Conservation (phyloP, 2,113 vertebrate species). For the Axis porcinus region DNA sequence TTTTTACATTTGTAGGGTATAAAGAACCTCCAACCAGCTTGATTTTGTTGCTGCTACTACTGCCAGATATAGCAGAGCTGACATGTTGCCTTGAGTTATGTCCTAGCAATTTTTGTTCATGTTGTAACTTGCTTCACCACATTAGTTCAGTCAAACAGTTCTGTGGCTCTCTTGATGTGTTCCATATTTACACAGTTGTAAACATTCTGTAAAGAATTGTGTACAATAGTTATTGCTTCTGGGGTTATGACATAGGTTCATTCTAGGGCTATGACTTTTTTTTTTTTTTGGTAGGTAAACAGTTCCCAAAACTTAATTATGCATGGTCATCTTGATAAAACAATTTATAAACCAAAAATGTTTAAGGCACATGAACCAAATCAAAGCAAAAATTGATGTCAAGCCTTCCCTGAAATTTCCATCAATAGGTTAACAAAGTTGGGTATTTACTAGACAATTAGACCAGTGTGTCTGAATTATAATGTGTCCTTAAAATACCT, state of each 20-base stretch:
- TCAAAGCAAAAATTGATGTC: neutral
- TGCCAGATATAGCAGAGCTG: constrained; percentile 31
- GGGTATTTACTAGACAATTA: neutral
- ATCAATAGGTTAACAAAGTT: neutral
- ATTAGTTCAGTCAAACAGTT: neutral
- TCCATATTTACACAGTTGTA: neutral
- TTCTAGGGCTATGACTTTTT: neutral
- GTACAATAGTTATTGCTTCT: neutral
- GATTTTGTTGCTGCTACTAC: neutral
- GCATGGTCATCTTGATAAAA: neutral
- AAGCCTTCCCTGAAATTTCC: neutral
- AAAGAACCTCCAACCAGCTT: neutral
- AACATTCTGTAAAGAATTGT: neutral
- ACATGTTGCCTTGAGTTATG: neutral
- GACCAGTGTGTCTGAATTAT: neutral
- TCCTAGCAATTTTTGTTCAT: neutral
- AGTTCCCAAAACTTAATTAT: neutral
- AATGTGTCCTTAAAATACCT: neutral
- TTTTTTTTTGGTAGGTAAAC: neutral
- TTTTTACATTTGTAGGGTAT: neutral
- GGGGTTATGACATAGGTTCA: neutral
- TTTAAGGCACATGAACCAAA: neutral
- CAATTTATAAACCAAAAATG: neutral
- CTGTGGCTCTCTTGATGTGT: neutral
- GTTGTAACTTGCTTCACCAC: neutral